phyloP scores from a whole-genome alignment of 1,140 invertebrate species.

The Drosophila sulfurigaster region DNA sequence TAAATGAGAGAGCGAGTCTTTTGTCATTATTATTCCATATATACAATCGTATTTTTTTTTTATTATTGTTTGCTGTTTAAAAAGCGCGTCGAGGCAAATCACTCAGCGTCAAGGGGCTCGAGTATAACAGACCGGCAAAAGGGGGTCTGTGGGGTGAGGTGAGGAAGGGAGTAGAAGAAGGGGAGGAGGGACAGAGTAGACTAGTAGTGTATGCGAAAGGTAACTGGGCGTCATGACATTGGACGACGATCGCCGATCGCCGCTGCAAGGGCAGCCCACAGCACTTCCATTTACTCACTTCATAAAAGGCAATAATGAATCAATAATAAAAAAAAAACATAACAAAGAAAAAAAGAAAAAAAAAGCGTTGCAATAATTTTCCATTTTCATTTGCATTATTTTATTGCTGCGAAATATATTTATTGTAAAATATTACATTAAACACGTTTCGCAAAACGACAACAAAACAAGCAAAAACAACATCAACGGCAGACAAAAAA shows the following conservation, averaged over 20 bases:
- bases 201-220: constrained; percentile 11
- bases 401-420: constrained; percentile 37
- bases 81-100: constrained; percentile 57
- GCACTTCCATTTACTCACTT: not conserved
- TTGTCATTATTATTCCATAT: constrained; percentile 40
- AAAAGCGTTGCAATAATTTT: constrained; percentile 20
- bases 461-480: constrained; percentile 2
- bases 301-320: constrained; percentile 29
- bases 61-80: constrained; percentile 49
- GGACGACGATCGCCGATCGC: constrained; percentile 33
- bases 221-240: constrained; percentile 38
- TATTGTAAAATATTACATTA: constrained; percentile 35
- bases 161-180: no score
- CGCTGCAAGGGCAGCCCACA: constrained; percentile 29
- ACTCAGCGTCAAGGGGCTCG: constrained; percentile 39
- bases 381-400: constrained; percentile 30
- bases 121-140: constrained; percentile 1
- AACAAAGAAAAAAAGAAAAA: not conserved
- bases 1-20: not conserved
- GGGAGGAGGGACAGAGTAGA: not conserved
- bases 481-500: not conserved
- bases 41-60: constrained; percentile 39
- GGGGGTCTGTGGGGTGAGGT: not conserved
- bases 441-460: constrained; percentile 37
- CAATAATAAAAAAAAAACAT: constrained; percentile 19